These are phyloP conservation scores for Meriones unguiculatus DNA, from an alignment of 2,113 vertebrate species.

Conservation along the genomic window DNA sequence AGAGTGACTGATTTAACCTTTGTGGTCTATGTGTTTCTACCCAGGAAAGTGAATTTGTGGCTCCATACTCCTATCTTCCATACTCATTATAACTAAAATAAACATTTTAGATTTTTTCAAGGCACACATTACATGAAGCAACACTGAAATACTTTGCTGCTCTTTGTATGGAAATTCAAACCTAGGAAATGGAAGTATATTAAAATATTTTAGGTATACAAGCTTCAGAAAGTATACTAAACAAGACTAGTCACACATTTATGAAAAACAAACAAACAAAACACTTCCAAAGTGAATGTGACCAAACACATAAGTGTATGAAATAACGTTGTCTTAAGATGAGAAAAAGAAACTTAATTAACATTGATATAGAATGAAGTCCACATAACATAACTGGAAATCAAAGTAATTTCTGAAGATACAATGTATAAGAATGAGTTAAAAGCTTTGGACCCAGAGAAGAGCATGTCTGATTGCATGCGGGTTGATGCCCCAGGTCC, in stretches of 20 bases:
- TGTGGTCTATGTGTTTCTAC: neutral
- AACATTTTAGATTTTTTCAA: neutral
- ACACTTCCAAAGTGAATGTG: neutral
- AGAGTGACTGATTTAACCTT: neutral
- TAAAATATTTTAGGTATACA: neutral
- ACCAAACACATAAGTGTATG: neutral
- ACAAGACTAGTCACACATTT: neutral
- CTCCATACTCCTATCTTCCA: neutral
- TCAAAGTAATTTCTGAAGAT: slow-evolving; percentile 2
- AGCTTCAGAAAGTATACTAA: neutral
- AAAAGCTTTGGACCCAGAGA: no score
- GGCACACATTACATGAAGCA: neutral
- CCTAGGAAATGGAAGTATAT: neutral
- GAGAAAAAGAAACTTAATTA: neutral
- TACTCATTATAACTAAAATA: neutral
- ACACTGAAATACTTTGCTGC: neutral
- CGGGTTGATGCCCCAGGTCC: no score
- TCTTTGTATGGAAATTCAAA: neutral
- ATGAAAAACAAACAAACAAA: neutral
- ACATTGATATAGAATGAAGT: neutral
- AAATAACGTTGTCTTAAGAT: neutral
- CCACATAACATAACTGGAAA: neutral
- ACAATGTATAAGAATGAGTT: neutral
- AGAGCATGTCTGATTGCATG: no score
- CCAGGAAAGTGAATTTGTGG: neutral